Evolutionary conservation across 2,797 vertebrate species (phyloP), one percentile per base, ranked within the genome.

Genomic region (Sebastolobus altivelis): DNA sequence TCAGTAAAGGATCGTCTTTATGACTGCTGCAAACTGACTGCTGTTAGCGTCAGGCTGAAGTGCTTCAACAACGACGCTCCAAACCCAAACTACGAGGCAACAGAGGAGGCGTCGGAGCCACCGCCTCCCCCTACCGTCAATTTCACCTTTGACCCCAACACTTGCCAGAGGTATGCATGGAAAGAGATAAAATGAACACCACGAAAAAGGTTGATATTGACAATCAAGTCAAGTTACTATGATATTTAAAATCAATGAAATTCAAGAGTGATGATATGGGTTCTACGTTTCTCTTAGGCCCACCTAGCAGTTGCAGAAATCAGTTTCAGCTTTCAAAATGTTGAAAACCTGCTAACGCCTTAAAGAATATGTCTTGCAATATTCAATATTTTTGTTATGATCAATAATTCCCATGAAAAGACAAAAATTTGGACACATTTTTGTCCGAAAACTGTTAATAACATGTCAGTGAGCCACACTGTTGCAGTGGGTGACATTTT

Each of bases 21-120:
- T 63, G 4, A 68, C 33, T 97, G 96, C 89, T 97, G 96, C 80
- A 77, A 1, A 18, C 1, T 1, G 3, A 14, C 0, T 0, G 25
- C 0, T 0, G 25, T 58, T 11, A 58, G 1, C 0, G 56, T 63
- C 1, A 80, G 31, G 43, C 88, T 91, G 3, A 43, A 49, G 43
- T 97, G 96, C 78, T 96, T 97, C 87, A 72, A 94, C 54, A 69
- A 65, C 0, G 31, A 88, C 0, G 87, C 93, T 43, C 75, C 70
- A 25, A 92, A 94, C 74, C 86, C 84, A 20, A 81, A 79, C 75
- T 96, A 96, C 10, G n/a, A 74, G 12, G 59, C 93, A 2, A 90
- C 88, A 3, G 65, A 72, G 52, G 81, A 75, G 31, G 37, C 79
- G 33, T 82, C 82, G 1, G 52, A 87, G 46, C 4, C 49, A 8